Conservation (phyloP, 2,888 invertebrate species). For the Lacanobia oleracea region DNA sequence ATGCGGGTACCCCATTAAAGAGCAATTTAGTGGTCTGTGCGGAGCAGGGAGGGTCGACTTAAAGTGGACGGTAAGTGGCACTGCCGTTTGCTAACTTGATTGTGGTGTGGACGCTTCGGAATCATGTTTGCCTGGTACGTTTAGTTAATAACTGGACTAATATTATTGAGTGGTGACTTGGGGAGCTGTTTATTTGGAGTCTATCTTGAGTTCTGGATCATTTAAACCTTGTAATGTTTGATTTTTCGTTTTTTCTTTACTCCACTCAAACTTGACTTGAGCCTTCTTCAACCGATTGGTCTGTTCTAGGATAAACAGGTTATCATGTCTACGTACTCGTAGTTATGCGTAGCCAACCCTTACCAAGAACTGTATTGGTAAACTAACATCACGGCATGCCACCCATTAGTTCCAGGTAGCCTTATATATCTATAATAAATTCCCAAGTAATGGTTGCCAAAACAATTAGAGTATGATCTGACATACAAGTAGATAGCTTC, state of each 20-base stretch:
- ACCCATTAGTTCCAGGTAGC: too few relatives aligned
- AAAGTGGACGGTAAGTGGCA: conserved; percentile 72
- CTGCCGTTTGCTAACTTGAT: conserved; percentile 71
- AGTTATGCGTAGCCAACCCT: too few relatives aligned
- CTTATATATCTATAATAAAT: too few relatives aligned
- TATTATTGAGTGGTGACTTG: conserved; percentile 23
- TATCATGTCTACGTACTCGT: too few relatives aligned
- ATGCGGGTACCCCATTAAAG: conserved; percentile 59
- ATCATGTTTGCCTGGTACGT: conserved; percentile 66
- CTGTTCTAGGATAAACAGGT: too few relatives aligned
- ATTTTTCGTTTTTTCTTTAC: background rate
- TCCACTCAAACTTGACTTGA: background rate
- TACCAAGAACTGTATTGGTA: too few relatives aligned
- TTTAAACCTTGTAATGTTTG: background rate
- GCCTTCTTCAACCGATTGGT: too few relatives aligned
- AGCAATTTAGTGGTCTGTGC: conserved; percentile 61
- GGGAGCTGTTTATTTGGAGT: background rate
- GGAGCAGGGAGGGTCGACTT: conserved; percentile 60
- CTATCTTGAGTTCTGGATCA: background rate
- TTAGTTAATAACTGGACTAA: conserved; percentile 40
- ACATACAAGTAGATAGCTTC: too few relatives aligned
- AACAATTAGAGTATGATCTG: too few relatives aligned
- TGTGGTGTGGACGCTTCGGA: conserved; percentile 54
- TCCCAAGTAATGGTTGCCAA: too few relatives aligned
- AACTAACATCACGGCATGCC: too few relatives aligned